phyloP scores from a whole-genome alignment of 2,113 vertebrate genomes.

The Brachionichthys hirsutus region DNA sequence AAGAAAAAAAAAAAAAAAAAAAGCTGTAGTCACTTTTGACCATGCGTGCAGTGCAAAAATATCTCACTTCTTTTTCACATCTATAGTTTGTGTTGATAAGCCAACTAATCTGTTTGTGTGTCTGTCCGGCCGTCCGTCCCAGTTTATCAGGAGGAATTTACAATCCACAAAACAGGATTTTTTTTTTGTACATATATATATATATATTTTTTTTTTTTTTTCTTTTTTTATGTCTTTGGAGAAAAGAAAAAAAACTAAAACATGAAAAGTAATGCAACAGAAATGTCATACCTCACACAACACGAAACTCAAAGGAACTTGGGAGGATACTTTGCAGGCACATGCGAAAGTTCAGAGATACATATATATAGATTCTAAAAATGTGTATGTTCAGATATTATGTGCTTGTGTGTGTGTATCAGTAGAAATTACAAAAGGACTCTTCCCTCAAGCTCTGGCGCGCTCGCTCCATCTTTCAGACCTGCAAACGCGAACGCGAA shows the following conservation, averaged over 20 bases:
- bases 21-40: conserved; percentile 81
- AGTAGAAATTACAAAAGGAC: conserved; percentile 61
- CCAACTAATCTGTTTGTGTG: conserved; percentile 72
- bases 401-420: conserved; percentile 68
- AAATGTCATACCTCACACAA: conserved; percentile 83
- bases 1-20: conserved; percentile 48
- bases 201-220: conserved; percentile 46
- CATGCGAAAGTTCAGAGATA: conserved; percentile 67
- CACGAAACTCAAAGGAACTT: conserved; percentile 76
- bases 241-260: conserved; percentile 57
- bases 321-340: conserved; percentile 72
- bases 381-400: conserved; percentile 60
- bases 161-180: conserved; percentile 75
- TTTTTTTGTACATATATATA: no score
- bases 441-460: conserved; percentile 53
- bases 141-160: conserved; percentile 79
- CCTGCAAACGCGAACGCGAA: conserved; percentile 66
- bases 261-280: conserved; percentile 69
- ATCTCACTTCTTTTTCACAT: conserved; percentile 77
- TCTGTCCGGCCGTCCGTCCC: conserved; percentile 75
- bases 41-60: conserved; percentile 80
- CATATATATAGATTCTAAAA: conserved; percentile 57
- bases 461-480: conserved; percentile 31
- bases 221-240: conserved; percentile 65
- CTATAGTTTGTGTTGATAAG: conserved; percentile 75